These are phyloP conservation scores for Chaetophractus vellerosus DNA, from an alignment of 2,797 vertebrate genomes.

Conservation along the genomic window DNA sequence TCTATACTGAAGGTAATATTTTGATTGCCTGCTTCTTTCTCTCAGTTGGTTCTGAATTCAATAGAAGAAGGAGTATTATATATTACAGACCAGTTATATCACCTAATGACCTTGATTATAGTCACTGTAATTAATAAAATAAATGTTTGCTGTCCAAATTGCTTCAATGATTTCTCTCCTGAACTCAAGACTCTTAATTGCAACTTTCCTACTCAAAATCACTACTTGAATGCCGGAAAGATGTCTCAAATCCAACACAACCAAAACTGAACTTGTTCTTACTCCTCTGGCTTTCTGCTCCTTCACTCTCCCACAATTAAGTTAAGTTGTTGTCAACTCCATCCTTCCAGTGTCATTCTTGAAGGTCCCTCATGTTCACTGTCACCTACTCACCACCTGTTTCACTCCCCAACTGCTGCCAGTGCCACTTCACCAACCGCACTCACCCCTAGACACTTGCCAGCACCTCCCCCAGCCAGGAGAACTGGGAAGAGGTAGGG, in stretches of 20 bases:
- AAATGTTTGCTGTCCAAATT: neutral
- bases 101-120: neutral
- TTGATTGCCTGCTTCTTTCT: neutral
- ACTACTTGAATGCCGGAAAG: neutral
- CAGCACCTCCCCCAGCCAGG: neutral
- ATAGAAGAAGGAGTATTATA: neutral
- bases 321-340: too few species aligned
- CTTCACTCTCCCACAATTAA: neutral
- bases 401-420: slow-evolving; percentile 21
- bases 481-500: slow-evolving; percentile 13
- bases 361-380: neutral
- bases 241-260: neutral
- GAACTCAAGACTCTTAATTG: neutral
- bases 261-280: neutral
- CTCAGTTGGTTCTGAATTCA: neutral
- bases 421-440: slow-evolving; percentile 20
- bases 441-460: neutral
- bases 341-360: neutral
- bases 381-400: neutral
- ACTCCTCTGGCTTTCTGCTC: neutral
- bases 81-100: neutral
- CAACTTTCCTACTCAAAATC: neutral
- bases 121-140: neutral
- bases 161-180: neutral
- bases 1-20: neutral